Conservation (phyloP, 2,888 invertebrate species). For the Aporophyla lueneburgensis region DNA sequence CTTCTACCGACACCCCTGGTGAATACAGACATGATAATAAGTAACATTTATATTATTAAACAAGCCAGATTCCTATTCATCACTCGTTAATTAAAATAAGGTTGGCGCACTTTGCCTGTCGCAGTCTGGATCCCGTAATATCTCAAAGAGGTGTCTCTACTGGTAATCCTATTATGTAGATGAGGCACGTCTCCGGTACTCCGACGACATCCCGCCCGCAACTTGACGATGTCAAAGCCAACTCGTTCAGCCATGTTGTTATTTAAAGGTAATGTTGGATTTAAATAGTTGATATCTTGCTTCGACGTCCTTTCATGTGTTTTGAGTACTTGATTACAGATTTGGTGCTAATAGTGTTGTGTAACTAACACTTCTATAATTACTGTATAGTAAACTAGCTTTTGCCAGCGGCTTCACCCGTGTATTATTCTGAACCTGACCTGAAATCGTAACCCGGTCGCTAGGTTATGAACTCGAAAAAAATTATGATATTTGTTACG, state of each 20-base stretch:
- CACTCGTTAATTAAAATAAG: conserved; percentile 46
- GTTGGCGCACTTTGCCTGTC: conserved; percentile 28
- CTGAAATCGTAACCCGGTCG: too few species aligned
- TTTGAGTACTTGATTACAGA: background rate
- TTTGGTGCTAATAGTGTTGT: background rate
- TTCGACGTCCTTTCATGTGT: conserved; percentile 7
- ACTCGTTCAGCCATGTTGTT: conserved; percentile 37
- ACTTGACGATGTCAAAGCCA: conserved; percentile 60
- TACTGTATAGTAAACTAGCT: too few species aligned
- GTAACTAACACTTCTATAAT: background rate
- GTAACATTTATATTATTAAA: background rate
- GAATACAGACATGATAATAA: background rate
- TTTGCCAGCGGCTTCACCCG: too few species aligned
- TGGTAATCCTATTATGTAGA: conserved; percentile 65
- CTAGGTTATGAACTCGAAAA: too few species aligned
- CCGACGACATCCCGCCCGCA: conserved; percentile 29
- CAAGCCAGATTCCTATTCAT: conserved; percentile 12
- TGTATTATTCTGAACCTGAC: too few species aligned
- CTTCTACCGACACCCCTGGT: too few species aligned
- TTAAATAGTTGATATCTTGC: conserved; percentile 48
- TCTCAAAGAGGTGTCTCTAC: conserved; percentile 59
- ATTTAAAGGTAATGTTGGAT: conserved; percentile 40
- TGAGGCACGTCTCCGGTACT: conserved; percentile 50
- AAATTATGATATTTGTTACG: too few species aligned
- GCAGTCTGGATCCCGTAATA: conserved; percentile 59